Percentiles rank a stretch among this genome's conserved stretches.
These are phyloP conservation scores for Cyprinus carpio DNA, from an alignment of 2,113 vertebrate genomes.

Conservation along the genomic window DNA sequence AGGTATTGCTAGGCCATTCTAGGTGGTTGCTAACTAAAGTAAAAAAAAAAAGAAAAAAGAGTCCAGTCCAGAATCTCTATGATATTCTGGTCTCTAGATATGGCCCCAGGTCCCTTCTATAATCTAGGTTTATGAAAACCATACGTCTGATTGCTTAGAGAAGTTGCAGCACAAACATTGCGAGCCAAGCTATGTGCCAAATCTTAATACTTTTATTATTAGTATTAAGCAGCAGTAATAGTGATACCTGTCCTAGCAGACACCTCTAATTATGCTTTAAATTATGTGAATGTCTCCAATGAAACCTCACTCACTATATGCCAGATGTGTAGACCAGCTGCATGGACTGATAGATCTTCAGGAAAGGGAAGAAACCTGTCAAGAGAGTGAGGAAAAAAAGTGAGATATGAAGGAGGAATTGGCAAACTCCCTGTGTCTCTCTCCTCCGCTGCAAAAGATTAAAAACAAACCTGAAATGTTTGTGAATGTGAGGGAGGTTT, in stretches of 20 bases:
- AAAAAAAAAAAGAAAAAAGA: no score
- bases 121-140: no score
- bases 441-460: slow-evolving; percentile 61
- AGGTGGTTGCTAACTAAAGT: no score
- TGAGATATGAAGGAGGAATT: slow-evolving; percentile 63
- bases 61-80: no score
- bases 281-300: neutral
- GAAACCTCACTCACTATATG: slow-evolving; percentile 83
- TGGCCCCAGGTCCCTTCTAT: no score
- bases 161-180: no score
- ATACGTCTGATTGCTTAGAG: no score
- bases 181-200: no score
- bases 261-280: neutral
- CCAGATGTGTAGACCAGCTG: slow-evolving; percentile 92
- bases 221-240: no score
- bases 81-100: no score
- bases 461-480: slow-evolving; percentile 63
- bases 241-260: neutral
- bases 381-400: slow-evolving; percentile 16
- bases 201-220: no score
- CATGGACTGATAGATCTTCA: slow-evolving; percentile 96
- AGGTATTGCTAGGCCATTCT: no score
- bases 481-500: neutral
- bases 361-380: slow-evolving; percentile 86
- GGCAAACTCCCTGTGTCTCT: slow-evolving; percentile 56